Conservation (phyloP, 2,888 invertebrate genomes). For the Phalangium opilio region DNA sequence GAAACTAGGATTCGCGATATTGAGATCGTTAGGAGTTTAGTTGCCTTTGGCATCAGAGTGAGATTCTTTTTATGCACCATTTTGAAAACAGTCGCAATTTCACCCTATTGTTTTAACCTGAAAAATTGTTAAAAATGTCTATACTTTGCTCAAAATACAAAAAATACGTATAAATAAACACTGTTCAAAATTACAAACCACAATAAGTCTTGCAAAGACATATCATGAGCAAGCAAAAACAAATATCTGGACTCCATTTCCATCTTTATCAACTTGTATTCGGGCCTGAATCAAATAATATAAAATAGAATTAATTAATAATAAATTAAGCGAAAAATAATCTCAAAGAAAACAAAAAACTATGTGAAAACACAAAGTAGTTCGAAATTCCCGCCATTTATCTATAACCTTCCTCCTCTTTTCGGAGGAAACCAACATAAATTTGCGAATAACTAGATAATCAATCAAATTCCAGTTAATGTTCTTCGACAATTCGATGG, state of each 20-base stretch:
- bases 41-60: conserved; percentile 25
- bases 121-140: not conserved
- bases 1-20: no score
- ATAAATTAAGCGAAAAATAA: no score
- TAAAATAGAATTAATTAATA: not conserved
- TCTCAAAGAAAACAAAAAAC: no score
- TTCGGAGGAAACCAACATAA: no score
- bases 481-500: no score
- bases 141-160: no score
- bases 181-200: conserved; percentile 32
- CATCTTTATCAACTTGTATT: conserved; percentile 36
- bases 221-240: conserved; percentile 35
- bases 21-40: conserved; percentile 1
- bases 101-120: conserved; percentile 37
- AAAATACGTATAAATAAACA: no score
- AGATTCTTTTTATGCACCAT: conserved; percentile 37
- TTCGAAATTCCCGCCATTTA: no score
- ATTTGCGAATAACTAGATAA: no score
- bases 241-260: conserved; percentile 35
- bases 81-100: conserved; percentile 35
- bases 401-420: no score
- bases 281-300: conserved; percentile 28
- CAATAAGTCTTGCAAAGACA: conserved; percentile 34
- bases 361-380: no score
- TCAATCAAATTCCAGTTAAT: no score